Evolutionary conservation across 2,888 invertebrate genomes (phyloP), one percentile per base, ranked within the genome.

Genomic region (Hyppa rectilinea): DNA sequence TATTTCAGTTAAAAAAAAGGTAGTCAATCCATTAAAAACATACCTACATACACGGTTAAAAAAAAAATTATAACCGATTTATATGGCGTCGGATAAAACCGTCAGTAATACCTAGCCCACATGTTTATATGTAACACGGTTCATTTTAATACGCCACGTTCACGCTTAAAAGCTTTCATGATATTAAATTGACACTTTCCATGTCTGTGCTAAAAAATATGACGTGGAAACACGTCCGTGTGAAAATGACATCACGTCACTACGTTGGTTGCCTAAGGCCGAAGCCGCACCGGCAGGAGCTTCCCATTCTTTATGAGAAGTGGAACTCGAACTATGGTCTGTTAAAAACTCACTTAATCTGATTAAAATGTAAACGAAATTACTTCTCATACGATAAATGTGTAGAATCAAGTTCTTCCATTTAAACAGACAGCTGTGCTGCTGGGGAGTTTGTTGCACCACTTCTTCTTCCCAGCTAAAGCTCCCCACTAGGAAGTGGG

Each of bases 151-250:
- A 76, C 58, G 62, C 67, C 71, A 68, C 80, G 80, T 84, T 56
- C 58, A 38, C 52, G 76, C 71, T 83, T 80, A 74, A 82, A 84
- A 82, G 80, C 73, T 80, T 74, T 80, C 69, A 68, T 77, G 61
- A 77, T 77, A 85, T 76, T 64, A 85, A 80, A 80, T 75, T 81
- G 84, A 83, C 81, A 85, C 81, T 72, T 85, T 53, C 52, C 53
- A 70, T 62, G 65, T 67, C 34, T 73, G 67, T 64, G 65, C 55
- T 73, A 83, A 85, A 78, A 80, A 70, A 71, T 63, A 45, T 73
- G 53, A 62, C 62, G 43, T 65, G 52, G 9, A 49, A 53, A 69
- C 56, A 49, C 26, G 66, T 71, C 45, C 5, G 65, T 36, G 29
- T 70, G 59, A 63, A 76, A 68, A 68, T 80, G 67, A 76, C 62